Conservation (phyloP, 2,888 invertebrate species). For the Drosophila phalerata region DNA sequence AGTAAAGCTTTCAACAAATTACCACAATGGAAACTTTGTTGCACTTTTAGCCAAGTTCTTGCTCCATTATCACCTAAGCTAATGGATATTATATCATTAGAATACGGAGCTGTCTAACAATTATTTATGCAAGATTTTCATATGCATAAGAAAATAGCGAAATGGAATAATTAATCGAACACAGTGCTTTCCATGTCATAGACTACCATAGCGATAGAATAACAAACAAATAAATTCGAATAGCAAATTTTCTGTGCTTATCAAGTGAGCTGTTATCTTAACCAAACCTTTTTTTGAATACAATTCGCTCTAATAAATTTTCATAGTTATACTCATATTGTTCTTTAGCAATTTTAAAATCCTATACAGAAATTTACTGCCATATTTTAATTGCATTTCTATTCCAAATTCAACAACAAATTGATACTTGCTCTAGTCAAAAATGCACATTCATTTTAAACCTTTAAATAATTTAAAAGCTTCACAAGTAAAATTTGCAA, state of each 20-base stretch:
- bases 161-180: no score
- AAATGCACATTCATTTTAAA: conserved; percentile 14
- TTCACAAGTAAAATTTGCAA: conserved; percentile 16
- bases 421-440: conserved; percentile 19
- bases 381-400: conserved; percentile 45
- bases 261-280: neutral
- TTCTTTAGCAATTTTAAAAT: neutral
- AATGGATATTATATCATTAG: conserved; percentile 25
- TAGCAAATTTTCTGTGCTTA: neutral
- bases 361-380: conserved; percentile 9
- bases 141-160: neutral
- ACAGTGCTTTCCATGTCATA: no score
- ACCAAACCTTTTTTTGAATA: neutral
- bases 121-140: neutral
- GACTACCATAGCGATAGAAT: neutral
- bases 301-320: neutral
- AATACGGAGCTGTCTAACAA: neutral
- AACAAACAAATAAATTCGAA: neutral
- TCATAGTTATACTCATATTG: neutral
- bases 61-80: conserved; percentile 24
- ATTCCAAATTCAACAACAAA: conserved; percentile 12
- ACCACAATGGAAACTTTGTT: conserved; percentile 34
- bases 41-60: conserved; percentile 13
- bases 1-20: conserved; percentile 31
- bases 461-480: conserved; percentile 26